Percentiles rank a stretch among this genome's conserved stretches.
Evolutionary conservation across 2,888 invertebrate species (phyloP).

Genomic region (Schizotus pectinicornis): DNA sequence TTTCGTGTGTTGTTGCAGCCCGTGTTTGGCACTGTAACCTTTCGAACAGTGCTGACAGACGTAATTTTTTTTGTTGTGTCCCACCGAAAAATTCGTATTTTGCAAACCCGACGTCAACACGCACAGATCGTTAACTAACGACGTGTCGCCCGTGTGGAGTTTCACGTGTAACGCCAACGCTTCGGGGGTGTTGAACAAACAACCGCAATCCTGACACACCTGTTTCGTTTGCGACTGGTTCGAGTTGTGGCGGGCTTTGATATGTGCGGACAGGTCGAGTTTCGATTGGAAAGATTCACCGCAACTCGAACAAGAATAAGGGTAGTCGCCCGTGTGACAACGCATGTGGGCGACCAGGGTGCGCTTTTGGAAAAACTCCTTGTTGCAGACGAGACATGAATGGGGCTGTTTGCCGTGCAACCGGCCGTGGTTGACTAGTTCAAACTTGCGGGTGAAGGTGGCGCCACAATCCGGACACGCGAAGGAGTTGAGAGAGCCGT

Average conservation of each 20-base stretch:
- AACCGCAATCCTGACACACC: constrained; percentile 64
- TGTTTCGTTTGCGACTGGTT: constrained; percentile 49
- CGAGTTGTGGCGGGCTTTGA: constrained; percentile 46
- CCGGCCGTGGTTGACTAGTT: constrained; percentile 82
- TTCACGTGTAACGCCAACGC: constrained; percentile 80
- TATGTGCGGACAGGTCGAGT: constrained; percentile 72
- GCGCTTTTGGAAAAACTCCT: constrained; percentile 84
- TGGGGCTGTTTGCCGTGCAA: constrained; percentile 82
- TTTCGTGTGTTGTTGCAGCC: constrained; percentile 79
- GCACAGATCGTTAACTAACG: constrained; percentile 80
- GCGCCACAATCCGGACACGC: constrained; percentile 90
- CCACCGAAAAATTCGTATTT: constrained; percentile 46
- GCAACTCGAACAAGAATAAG: constrained; percentile 76
- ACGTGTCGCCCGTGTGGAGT: constrained; percentile 80
- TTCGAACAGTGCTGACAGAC: constrained; percentile 81
- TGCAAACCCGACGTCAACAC: constrained; percentile 79
- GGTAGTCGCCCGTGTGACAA: constrained; percentile 76
- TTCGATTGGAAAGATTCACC: constrained; percentile 79
- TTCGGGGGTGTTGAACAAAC: constrained; percentile 73
- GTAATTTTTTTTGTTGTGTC: constrained; percentile 65
- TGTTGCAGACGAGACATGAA: constrained; percentile 81
- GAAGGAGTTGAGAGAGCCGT: constrained; percentile 96
- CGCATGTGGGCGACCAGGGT: constrained; percentile 83
- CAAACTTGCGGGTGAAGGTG: constrained; percentile 85
- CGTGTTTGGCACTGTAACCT: constrained; percentile 84